Evolutionary conservation across 2,888 invertebrate species (phyloP).

Genomic region (Epirrita christyi): DNA sequence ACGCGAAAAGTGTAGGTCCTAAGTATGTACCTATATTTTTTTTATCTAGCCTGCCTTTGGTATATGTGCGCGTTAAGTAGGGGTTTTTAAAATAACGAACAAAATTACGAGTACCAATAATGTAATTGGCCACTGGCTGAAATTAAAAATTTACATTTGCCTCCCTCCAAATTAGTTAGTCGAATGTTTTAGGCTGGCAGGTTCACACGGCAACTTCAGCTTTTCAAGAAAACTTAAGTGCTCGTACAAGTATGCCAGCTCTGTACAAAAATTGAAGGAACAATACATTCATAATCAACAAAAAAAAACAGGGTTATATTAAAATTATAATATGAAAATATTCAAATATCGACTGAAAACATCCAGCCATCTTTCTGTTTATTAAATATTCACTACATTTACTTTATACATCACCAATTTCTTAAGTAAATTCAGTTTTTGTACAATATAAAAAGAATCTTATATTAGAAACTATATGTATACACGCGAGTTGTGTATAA

Average conservation of each 20-base stretch:
- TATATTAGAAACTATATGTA: slow-evolving; percentile 79
- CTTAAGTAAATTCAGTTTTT: slow-evolving; percentile 85
- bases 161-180: slow-evolving; percentile 69
- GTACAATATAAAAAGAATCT: slow-evolving; percentile 85
- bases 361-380: slow-evolving; percentile 82
- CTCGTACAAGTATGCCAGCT: slow-evolving; percentile 56
- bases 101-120: slow-evolving; percentile 79
- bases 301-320: slow-evolving; percentile 83
- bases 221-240: slow-evolving; percentile 30
- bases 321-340: slow-evolving; percentile 85
- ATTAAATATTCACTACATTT: slow-evolving; percentile 84
- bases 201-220: slow-evolving; percentile 41
- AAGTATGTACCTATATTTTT: too few species aligned
- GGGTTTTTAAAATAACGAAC: slow-evolving; percentile 64
- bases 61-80: background rate
- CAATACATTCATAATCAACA: slow-evolving; percentile 67
- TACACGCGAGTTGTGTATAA: slow-evolving; percentile 74
- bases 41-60: too few species aligned
- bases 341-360: slow-evolving; percentile 82
- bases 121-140: slow-evolving; percentile 84
- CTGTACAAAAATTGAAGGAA: slow-evolving; percentile 78
- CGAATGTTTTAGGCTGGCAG: slow-evolving; percentile 62
- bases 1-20: too few species aligned
- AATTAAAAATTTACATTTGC: slow-evolving; percentile 80
- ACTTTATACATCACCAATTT: slow-evolving; percentile 85